These are phyloP conservation scores for Triplophysa siluroides DNA, from an alignment of 2,113 vertebrate genomes.

Conservation along the genomic window DNA sequence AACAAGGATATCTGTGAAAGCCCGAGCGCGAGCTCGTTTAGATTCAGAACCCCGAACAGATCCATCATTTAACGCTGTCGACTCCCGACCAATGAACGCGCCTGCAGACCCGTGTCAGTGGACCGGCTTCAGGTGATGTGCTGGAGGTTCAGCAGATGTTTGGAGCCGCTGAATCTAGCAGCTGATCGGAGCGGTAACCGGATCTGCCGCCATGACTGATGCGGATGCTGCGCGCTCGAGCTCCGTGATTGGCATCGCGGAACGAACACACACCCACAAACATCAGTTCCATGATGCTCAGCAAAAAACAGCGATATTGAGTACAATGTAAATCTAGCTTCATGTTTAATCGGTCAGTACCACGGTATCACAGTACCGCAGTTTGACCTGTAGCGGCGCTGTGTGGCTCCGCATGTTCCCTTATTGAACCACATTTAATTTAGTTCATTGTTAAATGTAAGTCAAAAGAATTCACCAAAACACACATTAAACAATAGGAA, in stretches of 20 bases:
- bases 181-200: constrained; percentile 46
- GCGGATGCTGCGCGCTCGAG: constrained; percentile 24
- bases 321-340: too few species aligned
- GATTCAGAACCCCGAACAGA: constrained; percentile 54
- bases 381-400: too few species aligned
- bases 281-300: not conserved
- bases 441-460: too few species aligned
- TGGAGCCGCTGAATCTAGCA: constrained; percentile 39
- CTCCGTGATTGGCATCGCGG: not conserved
- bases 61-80: constrained; percentile 62
- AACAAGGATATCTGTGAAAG: constrained; percentile 87
- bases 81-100: not conserved
- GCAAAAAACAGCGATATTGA: too few species aligned
- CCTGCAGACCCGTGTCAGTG: not conserved
- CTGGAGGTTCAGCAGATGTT: not conserved
- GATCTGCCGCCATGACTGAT: constrained; percentile 35
- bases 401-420: too few species aligned
- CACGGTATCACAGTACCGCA: not conserved
- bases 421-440: too few species aligned
- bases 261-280: constrained; percentile 5
- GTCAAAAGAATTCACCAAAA: too few species aligned
- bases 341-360: too few species aligned
- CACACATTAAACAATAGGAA: too few species aligned
- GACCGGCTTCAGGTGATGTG: not conserved
- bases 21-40: constrained; percentile 75